Conservation (phyloP, 2,888 invertebrate genomes). For the Drosophila demipolita region DNA sequence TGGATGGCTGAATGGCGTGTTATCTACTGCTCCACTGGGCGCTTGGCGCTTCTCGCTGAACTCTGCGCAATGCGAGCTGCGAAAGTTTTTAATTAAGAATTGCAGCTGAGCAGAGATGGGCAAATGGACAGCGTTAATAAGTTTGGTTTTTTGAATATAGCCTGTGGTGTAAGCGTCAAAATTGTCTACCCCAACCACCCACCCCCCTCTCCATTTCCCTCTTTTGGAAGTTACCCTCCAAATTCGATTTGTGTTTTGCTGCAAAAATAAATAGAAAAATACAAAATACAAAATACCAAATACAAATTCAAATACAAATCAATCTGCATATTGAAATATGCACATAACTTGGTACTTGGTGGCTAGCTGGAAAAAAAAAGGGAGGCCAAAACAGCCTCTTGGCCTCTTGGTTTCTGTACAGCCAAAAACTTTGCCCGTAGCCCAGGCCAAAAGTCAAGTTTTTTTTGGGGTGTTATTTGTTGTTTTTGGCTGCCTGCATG, state of each 20-base stretch:
- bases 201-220: background rate
- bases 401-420: background rate
- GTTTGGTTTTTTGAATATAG: constrained; percentile 19
- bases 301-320: constrained; percentile 50
- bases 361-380: constrained; percentile 4
- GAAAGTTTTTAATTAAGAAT: constrained; percentile 73
- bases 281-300: constrained; percentile 5
- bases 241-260: constrained; percentile 5
- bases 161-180: constrained; percentile 1
- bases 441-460: constrained; percentile 32
- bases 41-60: constrained; percentile 10
- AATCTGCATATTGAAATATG: constrained; percentile 72
- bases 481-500: constrained; percentile 22
- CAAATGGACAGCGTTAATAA: constrained; percentile 22
- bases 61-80: background rate
- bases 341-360: constrained; percentile 63
- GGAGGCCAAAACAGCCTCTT: background rate
- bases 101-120: constrained; percentile 17
- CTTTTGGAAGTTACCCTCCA: background rate
- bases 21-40: constrained; percentile 51
- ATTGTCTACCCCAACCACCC: background rate
- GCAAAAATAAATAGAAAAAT: background rate
- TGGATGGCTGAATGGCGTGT: constrained; percentile 1
- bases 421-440: constrained; percentile 49
- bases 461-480: constrained; percentile 5